Conservation (phyloP, 1,140 invertebrate genomes). For the Plectus sambesii region DNA sequence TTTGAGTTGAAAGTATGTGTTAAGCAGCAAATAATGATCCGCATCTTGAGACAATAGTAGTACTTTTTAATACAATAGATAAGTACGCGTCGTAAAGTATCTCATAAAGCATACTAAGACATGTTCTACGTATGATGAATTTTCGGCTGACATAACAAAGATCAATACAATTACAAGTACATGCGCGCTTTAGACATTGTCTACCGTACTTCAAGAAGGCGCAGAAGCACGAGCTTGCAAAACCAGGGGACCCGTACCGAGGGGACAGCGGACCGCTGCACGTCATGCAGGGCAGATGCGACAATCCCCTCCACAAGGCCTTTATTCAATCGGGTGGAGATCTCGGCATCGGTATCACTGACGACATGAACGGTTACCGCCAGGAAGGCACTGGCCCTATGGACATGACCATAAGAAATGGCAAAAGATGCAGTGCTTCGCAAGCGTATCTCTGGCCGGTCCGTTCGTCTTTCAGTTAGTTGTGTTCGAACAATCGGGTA, state of each 20-base stretch:
- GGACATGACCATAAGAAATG: slow-evolving; percentile 50
- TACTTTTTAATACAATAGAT: too few relatives aligned
- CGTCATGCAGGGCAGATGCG: slow-evolving; percentile 48
- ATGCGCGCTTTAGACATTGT: slow-evolving; percentile 47
- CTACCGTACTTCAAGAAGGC: slow-evolving; percentile 51
- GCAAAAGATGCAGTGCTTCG: slow-evolving; percentile 48
- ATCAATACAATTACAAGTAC: too few relatives aligned
- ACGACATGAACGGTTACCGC: slow-evolving; percentile 52
- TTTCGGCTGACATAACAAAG: too few relatives aligned
- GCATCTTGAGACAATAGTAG: too few relatives aligned
- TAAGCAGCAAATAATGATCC: too few relatives aligned
- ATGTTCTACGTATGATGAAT: too few relatives aligned
- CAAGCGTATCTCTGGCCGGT: slow-evolving; percentile 47
- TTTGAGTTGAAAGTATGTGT: too few relatives aligned
- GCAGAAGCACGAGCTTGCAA: slow-evolving; percentile 33
- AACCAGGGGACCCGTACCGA: slow-evolving; percentile 46
- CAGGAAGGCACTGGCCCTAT: slow-evolving; percentile 50
- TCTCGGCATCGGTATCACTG: slow-evolving; percentile 50
- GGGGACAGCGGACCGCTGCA: slow-evolving; percentile 49
- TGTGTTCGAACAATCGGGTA: too few relatives aligned
- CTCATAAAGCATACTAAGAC: too few relatives aligned
- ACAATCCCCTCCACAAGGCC: slow-evolving; percentile 48
- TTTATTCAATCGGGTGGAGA: slow-evolving; percentile 38
- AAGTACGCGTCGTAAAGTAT: too few relatives aligned
- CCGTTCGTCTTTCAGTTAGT: slow-evolving; percentile 15